Percentiles rank a stretch among this genome's conserved stretches.
phyloP scores from a whole-genome alignment of 1,140 invertebrate genomes.

The Aplysia californica region DNA sequence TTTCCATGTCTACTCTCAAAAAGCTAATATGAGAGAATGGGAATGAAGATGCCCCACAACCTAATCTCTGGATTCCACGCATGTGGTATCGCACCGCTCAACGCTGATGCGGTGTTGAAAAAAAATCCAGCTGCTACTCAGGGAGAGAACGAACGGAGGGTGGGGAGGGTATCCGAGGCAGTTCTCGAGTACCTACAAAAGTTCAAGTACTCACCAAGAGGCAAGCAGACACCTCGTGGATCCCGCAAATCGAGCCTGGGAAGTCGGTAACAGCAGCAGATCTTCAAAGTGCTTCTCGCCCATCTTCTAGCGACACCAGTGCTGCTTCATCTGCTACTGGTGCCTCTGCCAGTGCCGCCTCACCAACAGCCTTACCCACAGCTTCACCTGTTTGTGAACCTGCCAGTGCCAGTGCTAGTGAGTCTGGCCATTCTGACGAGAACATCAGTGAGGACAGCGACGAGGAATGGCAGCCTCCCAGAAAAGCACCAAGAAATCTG shows the following conservation, averaged over 20 bases:
- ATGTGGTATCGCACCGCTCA: neutral
- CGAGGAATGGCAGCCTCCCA: neutral
- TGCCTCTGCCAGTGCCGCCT: too few species aligned
- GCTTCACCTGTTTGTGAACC: too few species aligned
- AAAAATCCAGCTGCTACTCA: neutral
- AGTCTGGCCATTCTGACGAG: too few species aligned
- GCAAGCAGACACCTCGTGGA: neutral
- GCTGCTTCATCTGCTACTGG: neutral
- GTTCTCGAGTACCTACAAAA: neutral
- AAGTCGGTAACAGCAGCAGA: neutral
- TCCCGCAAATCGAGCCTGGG: neutral
- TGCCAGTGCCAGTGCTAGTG: too few species aligned
- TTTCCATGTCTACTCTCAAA: neutral
- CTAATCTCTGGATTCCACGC: neutral
- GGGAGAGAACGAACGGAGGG: neutral
- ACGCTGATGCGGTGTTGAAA: neutral
- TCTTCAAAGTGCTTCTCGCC: neutral
- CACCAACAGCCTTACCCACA: too few species aligned
- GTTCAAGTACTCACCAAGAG: neutral
- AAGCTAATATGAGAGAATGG: neutral
- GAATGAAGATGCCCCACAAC: neutral
- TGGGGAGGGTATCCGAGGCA: neutral
- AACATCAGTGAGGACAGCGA: neutral
- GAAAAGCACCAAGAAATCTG: neutral
- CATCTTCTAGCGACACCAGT: conserved; percentile 11